These are phyloP conservation scores for Protobothrops mucrosquamatus DNA, from an alignment of 2,113 vertebrate species.

Conservation along the genomic window DNA sequence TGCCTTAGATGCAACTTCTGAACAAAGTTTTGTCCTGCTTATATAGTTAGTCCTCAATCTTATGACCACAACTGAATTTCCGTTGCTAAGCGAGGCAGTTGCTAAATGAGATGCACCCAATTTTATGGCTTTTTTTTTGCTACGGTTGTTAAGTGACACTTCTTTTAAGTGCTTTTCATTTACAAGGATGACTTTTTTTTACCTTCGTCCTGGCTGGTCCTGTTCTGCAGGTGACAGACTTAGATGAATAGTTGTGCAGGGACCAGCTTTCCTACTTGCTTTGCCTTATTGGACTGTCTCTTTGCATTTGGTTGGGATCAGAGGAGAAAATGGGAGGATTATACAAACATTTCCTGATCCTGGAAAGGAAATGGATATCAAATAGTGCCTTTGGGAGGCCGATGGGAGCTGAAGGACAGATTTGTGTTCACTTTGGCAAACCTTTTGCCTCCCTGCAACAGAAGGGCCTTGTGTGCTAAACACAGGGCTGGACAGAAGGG, in stretches of 20 bases:
- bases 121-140: not conserved
- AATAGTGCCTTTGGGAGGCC: not conserved
- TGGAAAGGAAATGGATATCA: constrained; percentile 14
- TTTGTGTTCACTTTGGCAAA: constrained; percentile 5
- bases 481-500: not conserved
- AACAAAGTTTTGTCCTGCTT: not conserved
- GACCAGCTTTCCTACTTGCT: not conserved
- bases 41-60: not conserved
- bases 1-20: not conserved
- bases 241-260: not conserved
- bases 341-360: not conserved
- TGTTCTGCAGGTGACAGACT: not conserved
- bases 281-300: not conserved
- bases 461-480: constrained; percentile 10
- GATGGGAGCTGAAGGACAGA: not conserved
- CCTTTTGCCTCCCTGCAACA: not conserved
- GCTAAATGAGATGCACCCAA: not conserved
- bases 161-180: constrained; percentile 3
- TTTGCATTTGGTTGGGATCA: not conserved
- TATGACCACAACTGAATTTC: not conserved
- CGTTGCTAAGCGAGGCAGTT: not conserved
- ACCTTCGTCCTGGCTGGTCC: not conserved
- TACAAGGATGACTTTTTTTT: not conserved
- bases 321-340: not conserved
- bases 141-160: not conserved